Conservation (phyloP, 2,797 vertebrate genomes). For the Lacerta agilis region DNA sequence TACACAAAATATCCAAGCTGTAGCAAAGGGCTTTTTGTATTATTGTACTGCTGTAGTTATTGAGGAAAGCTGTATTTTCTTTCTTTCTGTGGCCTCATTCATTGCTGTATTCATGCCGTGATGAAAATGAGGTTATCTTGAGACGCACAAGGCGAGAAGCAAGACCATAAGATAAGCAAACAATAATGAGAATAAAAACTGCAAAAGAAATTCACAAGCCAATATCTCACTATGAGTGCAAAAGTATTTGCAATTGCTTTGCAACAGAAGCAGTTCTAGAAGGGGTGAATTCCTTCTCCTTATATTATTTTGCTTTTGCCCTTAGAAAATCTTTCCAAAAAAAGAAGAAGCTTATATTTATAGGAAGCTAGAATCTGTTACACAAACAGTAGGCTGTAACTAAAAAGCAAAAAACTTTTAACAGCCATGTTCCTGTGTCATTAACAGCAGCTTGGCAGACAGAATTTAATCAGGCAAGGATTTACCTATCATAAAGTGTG, state of each 20-base stretch:
- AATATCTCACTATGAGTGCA: background rate
- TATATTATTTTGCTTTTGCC: background rate
- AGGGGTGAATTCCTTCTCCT: background rate
- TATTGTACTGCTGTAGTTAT: background rate
- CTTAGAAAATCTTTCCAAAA: background rate
- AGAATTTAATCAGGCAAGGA: background rate
- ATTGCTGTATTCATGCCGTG: constrained; percentile 50
- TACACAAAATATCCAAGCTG: constrained; percentile 44
- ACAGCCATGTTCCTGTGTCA: background rate
- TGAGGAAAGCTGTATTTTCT: constrained; percentile 35
- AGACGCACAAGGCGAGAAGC: background rate
- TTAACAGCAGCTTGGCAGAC: background rate
- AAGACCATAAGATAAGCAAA: background rate
- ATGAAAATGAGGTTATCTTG: constrained; percentile 50
- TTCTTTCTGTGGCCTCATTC: constrained; percentile 30
- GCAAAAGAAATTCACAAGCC: background rate
- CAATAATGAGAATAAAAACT: background rate
- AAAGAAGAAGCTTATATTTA: background rate
- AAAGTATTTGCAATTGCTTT: background rate
- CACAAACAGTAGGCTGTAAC: background rate
- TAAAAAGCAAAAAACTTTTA: background rate
- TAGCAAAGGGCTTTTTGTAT: constrained; percentile 43
- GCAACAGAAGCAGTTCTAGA: background rate
- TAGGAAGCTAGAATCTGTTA: background rate
- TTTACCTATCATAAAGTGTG: background rate